These are phyloP conservation scores for Dufourea novaeangliae DNA, from an alignment of 1,140 invertebrate genomes.

Conservation along the genomic window DNA sequence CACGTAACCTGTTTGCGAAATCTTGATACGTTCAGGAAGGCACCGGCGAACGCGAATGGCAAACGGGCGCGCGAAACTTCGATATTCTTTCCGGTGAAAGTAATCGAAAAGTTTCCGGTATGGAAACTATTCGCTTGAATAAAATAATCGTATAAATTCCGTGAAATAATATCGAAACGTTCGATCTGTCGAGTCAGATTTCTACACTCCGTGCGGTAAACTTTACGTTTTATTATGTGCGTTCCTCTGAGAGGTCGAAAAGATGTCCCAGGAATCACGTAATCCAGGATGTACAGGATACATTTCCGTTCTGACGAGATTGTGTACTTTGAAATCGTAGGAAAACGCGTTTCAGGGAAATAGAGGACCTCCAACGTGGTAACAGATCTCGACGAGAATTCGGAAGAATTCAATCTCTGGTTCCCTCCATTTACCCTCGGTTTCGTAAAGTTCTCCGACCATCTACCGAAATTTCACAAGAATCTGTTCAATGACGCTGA, in stretches of 20 bases:
- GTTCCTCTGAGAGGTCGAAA: too few relatives aligned
- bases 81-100: too few relatives aligned
- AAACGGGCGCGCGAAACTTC: too few relatives aligned
- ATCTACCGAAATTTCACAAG: not conserved
- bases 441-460: not conserved
- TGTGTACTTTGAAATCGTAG: not conserved
- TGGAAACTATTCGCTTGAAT: too few relatives aligned
- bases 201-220: too few relatives aligned
- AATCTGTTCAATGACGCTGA: not conserved
- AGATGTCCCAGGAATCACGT: not conserved
- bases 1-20: not conserved
- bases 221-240: too few relatives aligned
- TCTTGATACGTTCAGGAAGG: too few relatives aligned
- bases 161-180: too few relatives aligned
- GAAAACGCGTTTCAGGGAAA: not conserved
- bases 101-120: too few relatives aligned
- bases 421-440: not conserved
- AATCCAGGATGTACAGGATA: not conserved
- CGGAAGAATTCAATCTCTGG: conserved; percentile 9
- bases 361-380: not conserved
- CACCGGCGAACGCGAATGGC: too few relatives aligned
- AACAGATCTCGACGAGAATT: not conserved
- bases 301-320: not conserved
- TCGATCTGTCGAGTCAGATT: too few relatives aligned
- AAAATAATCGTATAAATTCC: too few relatives aligned